phyloP scores from a whole-genome alignment of 2,797 vertebrate species.

The Ceyx erithaca region DNA sequence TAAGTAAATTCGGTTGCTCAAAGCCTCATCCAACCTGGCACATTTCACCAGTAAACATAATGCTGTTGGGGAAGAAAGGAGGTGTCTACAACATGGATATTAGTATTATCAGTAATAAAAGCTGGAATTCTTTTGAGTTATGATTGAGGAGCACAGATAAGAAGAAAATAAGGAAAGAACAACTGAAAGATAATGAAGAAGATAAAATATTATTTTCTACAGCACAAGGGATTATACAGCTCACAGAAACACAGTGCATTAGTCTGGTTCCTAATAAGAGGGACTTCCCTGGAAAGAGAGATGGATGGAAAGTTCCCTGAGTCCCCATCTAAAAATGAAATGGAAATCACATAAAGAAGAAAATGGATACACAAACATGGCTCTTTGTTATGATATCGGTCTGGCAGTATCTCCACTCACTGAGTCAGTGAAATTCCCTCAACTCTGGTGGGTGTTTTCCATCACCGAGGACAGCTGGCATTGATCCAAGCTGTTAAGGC shows the following conservation, averaged over 20 bases:
- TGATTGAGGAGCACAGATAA: neutral
- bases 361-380: neutral
- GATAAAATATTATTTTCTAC: neutral
- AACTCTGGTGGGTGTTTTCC: neutral
- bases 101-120: neutral
- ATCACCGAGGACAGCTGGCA: neutral
- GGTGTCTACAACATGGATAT: neutral
- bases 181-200: neutral
- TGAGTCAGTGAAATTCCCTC: neutral
- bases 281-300: neutral
- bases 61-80: neutral
- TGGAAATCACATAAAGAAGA: neutral
- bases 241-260: neutral
- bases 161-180: neutral
- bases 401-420: neutral
- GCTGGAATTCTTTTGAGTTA: neutral
- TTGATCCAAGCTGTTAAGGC: neutral
- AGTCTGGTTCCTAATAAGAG: neutral
- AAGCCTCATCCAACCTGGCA: neutral
- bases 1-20: neutral
- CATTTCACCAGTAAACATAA: neutral
- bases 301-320: neutral
- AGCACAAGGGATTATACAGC: neutral
- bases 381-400: accelerated
- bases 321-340: neutral